Percentiles rank a stretch among this genome's conserved stretches.
Conservation (phyloP, 1,140 invertebrate species). For the Ganaspis sp. region DNA sequence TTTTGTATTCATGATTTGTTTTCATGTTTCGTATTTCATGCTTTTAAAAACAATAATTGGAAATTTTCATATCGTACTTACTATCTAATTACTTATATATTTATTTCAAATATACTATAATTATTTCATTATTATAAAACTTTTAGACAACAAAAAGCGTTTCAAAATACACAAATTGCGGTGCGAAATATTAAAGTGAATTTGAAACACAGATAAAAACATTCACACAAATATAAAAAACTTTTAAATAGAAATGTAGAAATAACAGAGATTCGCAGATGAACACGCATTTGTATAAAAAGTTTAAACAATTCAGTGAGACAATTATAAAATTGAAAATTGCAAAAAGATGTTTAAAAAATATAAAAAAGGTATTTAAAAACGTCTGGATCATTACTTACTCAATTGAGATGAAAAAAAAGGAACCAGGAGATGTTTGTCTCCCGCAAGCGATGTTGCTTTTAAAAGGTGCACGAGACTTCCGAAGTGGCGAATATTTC, state of each 20-base stretch:
- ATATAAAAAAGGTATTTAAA: not conserved
- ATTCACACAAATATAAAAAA: not conserved
- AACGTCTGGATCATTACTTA: not conserved
- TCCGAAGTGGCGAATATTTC: slow-evolving; percentile 21
- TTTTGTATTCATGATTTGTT: no score
- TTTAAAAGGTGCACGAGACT: slow-evolving; percentile 4
- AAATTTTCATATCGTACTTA: no score
- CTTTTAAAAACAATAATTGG: no score
- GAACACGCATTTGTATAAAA: not conserved
- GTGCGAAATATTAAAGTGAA: not conserved
- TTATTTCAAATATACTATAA: no score
- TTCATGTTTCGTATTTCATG: no score
- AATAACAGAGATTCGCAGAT: slow-evolving; percentile 31
- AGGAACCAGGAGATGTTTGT: not conserved
- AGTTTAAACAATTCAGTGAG: not conserved
- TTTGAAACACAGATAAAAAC: not conserved
- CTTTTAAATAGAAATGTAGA: slow-evolving; percentile 7
- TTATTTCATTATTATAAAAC: no score
- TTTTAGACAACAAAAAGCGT: no score
- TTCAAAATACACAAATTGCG: not conserved
- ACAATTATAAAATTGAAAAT: not conserved
- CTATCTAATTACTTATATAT: no score
- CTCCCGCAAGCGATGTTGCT: slow-evolving; percentile 1
- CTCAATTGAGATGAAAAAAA: not conserved
- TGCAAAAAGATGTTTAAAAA: not conserved